These are phyloP conservation scores for Argynnis bischoffii DNA, from an alignment of 2,888 invertebrate species.

Conservation along the genomic window DNA sequence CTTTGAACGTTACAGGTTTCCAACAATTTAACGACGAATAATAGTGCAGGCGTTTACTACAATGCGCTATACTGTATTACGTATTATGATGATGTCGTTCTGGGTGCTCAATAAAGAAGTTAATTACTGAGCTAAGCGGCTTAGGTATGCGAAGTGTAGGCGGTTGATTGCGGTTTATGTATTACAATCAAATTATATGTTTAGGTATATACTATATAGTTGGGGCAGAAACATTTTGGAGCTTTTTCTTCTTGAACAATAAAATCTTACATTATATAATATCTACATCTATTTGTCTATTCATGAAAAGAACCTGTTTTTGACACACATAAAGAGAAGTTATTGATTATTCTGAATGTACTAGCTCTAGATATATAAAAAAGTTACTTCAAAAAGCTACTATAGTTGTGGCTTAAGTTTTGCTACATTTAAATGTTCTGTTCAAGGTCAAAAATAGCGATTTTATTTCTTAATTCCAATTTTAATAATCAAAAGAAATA, in stretches of 20 bases:
- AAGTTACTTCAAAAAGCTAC: too few relatives aligned
- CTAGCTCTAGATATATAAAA: too few relatives aligned
- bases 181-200: constrained; percentile 2
- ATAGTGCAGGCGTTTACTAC: constrained; percentile 14
- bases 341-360: too few relatives aligned
- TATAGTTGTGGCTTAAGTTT: too few relatives aligned
- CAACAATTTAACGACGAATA: constrained; percentile 12
- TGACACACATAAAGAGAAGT: too few relatives aligned
- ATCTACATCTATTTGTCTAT: too few relatives aligned
- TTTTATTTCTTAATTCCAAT: too few relatives aligned
- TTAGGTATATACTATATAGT: neutral
- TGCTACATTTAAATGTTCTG: too few relatives aligned
- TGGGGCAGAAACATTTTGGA: neutral
- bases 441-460: too few relatives aligned
- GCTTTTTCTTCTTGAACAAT: neutral
- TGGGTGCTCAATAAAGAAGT: constrained; percentile 24
- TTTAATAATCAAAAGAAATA: neutral
- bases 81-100: constrained; percentile 15
- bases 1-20: constrained; percentile 1
- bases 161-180: constrained; percentile 19
- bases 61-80: constrained; percentile 4
- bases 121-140: constrained; percentile 25
- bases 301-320: too few relatives aligned
- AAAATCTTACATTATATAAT: too few relatives aligned
- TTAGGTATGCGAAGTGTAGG: constrained; percentile 27